A percentile compares a stretch with the other conserved stretches of the same genome.
Evolutionary conservation across 2,113 vertebrate genomes (phyloP).

Genomic region (Melanostigma gelatinosum): DNA sequence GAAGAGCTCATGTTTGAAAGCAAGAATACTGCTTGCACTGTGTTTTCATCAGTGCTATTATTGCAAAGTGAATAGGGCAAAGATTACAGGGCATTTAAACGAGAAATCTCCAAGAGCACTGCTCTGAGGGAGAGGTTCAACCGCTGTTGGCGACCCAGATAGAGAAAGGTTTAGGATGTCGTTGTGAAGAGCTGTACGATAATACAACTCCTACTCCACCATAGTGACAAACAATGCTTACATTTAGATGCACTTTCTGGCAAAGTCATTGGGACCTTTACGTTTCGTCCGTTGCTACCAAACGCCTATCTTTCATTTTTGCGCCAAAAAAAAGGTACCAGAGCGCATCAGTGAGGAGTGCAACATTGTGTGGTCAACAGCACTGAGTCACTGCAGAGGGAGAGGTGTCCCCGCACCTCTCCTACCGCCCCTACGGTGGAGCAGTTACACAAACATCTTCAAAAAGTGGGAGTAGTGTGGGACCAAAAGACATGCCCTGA

Average conservation of each 20-base stretch:
- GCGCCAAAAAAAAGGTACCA: slow-evolving; percentile 25
- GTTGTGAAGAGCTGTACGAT: slow-evolving; percentile 49
- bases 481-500: slow-evolving; percentile 51
- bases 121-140: slow-evolving; percentile 66
- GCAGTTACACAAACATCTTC: slow-evolving; percentile 54
- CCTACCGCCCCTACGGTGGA: slow-evolving; percentile 30
- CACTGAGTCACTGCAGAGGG: slow-evolving; percentile 39
- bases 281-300: slow-evolving; percentile 6
- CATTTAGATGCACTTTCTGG: slow-evolving; percentile 26
- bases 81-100: slow-evolving; percentile 35
- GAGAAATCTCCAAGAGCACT: slow-evolving; percentile 72
- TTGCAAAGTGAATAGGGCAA: slow-evolving; percentile 70
- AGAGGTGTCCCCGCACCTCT: slow-evolving; percentile 77
- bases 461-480: slow-evolving; percentile 60
- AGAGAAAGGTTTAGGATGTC: slow-evolving; percentile 11
- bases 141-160: slow-evolving; percentile 30
- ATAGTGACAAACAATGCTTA: slow-evolving; percentile 42
- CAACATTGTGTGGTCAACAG: slow-evolving; percentile 53
- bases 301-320: slow-evolving; percentile 13
- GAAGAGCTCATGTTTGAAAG: slow-evolving; percentile 64
- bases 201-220: slow-evolving; percentile 30
- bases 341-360: slow-evolving; percentile 52
- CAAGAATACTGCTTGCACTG: slow-evolving; percentile 52
- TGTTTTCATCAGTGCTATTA: slow-evolving; percentile 65
- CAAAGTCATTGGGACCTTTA: slow-evolving; percentile 3